A percentile compares a stretch with the other conserved stretches of the same genome.
Evolutionary conservation across 53 echinoderm and acorn worm genomes (phyloP).

Genomic region (Astropecten irregularis): DNA sequence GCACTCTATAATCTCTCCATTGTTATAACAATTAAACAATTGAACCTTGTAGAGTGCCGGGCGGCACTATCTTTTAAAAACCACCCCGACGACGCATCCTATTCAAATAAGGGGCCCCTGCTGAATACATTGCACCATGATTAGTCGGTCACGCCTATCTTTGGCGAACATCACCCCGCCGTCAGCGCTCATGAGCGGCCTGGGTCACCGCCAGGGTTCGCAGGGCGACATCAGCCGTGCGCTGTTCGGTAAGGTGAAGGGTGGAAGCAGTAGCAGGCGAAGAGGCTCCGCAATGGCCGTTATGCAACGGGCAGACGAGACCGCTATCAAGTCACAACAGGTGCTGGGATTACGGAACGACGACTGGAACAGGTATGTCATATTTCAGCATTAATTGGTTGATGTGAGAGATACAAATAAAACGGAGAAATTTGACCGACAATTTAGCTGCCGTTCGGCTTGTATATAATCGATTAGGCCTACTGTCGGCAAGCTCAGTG

Average conservation of each 20-base stretch:
- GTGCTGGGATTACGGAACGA: slow-evolving; percentile 89
- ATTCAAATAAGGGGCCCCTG: slow-evolving; percentile 22
- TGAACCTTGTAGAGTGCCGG: neutral
- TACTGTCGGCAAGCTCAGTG: too few relatives aligned
- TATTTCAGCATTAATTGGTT: too few relatives aligned
- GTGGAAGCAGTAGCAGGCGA: slow-evolving; percentile 50
- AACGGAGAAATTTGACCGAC: too few relatives aligned
- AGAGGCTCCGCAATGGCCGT: slow-evolving; percentile 96
- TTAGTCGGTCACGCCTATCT: slow-evolving; percentile 37
- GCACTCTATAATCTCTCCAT: slow-evolving; percentile 9
- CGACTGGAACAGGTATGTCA: slow-evolving; percentile 91
- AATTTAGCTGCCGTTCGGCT: too few relatives aligned
- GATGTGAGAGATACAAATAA: too few relatives aligned
- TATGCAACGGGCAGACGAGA: slow-evolving; percentile 80
- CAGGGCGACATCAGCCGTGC: slow-evolving; percentile 52
- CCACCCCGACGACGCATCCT: neutral
- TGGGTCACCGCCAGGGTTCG: slow-evolving; percentile 39
- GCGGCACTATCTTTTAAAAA: slow-evolving; percentile 7
- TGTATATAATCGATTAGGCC: too few relatives aligned
- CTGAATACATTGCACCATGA: slow-evolving; percentile 20
- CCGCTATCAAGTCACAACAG: slow-evolving; percentile 89
- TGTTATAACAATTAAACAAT: slow-evolving; percentile 28
- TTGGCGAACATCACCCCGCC: slow-evolving; percentile 30
- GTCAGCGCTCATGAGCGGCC: neutral
- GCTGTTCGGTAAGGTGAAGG: slow-evolving; percentile 50